Percentiles rank a stretch among this genome's conserved stretches.
These are phyloP conservation scores for Astur gentilis DNA, from an alignment of 2,113 vertebrate genomes.

Conservation along the genomic window DNA sequence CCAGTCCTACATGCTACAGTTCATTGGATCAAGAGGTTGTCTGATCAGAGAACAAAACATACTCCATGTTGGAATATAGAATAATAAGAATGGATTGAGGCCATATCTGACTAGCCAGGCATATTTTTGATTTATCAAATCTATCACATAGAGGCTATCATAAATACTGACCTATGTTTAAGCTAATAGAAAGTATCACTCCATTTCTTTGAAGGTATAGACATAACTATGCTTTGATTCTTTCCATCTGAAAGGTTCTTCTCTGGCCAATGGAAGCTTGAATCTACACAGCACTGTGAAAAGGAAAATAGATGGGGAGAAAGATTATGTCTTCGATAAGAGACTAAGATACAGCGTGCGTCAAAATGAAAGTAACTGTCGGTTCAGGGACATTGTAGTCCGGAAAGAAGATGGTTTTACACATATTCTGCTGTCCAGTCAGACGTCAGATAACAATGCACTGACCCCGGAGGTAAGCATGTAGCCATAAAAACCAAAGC, in stretches of 20 bases:
- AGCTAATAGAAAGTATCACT: background rate
- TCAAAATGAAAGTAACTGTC: conserved; percentile 93
- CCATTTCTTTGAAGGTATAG: background rate
- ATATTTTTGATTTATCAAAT: background rate
- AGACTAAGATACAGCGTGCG: conserved; percentile 94
- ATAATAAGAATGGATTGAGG: background rate
- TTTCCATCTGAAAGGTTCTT: conserved; percentile 76
- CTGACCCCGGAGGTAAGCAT: conserved; percentile 93
- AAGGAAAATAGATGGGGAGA: conserved; percentile 89
- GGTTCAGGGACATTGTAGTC: conserved; percentile 97
- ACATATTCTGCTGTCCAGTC: conserved; percentile 93
- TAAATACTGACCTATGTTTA: background rate
- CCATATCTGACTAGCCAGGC: background rate
- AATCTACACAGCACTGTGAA: conserved; percentile 88
- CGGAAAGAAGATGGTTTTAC: conserved; percentile 97
- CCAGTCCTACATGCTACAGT: background rate
- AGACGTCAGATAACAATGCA: conserved; percentile 96
- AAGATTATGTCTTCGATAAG: conserved; percentile 95
- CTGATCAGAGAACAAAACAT: background rate
- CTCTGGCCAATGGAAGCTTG: conserved; percentile 84
- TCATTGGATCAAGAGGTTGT: background rate
- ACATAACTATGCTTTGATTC: conserved; percentile 6
- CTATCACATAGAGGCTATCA: background rate
- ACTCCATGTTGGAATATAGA: background rate
- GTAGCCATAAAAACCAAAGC: background rate